Base-by-base conservation (phyloP, 35 echinoderm and acorn worm species). In the Holothuria glaberrima region DNA sequence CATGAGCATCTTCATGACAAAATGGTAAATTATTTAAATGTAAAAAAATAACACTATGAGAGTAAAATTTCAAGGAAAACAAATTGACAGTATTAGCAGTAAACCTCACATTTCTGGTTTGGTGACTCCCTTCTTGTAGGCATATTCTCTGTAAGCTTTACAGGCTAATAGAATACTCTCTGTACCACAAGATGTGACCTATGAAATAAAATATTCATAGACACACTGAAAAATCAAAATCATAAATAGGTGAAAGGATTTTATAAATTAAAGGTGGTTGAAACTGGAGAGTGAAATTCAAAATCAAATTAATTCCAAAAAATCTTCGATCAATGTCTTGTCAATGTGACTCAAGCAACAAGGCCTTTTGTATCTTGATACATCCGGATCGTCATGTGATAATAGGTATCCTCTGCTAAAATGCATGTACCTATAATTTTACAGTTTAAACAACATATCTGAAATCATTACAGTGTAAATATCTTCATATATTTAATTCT, bases 81-180 rank as follows among this genome's bases (percentile, higher is more conserved):
- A 26, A 69, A 69, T 25, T 69, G 14, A 33, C 66, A 69, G 21
- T 69, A 24, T 13, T 69, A 24, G 25, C 31, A 26, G 66, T 12
- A 69, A 69, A 5, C 46, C 94, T 87, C 86, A 96, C 94, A 96
- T 96, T 96, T 96, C 91, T 54, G 95, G 92, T 7, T 60, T 57
- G 17, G 68, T 94, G 35, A 97, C 86, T 50, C 95, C 95, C 74
- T 68, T 81, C 10, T 83, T 59, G 48, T 80, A 86, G 28, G 95
- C 95, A 28, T 38, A 31, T 14, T 94, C 82, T 66, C 95, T 88
- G 89, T 97, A 97, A 4, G 92, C 91, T 48, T 88, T 88, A 75
- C 92, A 94, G 17, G 95, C 95, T 75, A 97, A 78, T 32, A 97
- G 44, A 44, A 97, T 84, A 68, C 92, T 91, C 71, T 97, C 95